Evolutionary conservation across 2,888 invertebrate genomes (phyloP), one percentile per base, ranked within the genome.

Genomic region (Drosophila stalkeri): DNA sequence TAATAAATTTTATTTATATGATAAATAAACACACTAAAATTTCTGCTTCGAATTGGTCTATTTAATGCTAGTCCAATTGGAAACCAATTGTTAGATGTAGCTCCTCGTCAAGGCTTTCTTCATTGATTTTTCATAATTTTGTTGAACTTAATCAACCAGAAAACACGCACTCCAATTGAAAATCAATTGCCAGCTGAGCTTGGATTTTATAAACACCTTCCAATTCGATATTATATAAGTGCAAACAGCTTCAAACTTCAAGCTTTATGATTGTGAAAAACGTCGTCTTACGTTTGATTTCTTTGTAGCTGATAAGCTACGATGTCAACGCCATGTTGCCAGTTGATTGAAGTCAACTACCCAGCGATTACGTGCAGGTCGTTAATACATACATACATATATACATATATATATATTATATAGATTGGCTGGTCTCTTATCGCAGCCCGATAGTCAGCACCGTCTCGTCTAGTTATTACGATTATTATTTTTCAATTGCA

Each of bases 311-410:
- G 78, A 78, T 78, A 78, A 78, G 75, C 52, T 16, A 16, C 46
- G 62, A 76, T 76, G 76, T 51, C 76, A 64, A 27, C 59, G 77
- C 54, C 77, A 65, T 73, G 63, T 74, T 63, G 55, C 23, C 46
- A 41, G 31, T 47, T 76, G 76, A 76, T 76, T 76, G 76, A 65
- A 69, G 69, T 23, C 77, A 66, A 77, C 54, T 77, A 74, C 33
- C 44, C 31, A 33, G n/a, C 59, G 77, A 77, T 77, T 77, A 77
- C 39, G 43, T 44, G 43, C 56, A 64, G 56, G 47, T 46, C 51
- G 69, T 46, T 51, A 37, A 9, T 51, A 47, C 43, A 52, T 14
- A 37, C 12, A 37, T 14, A 37, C 6, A 44, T 7, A 33, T 33
- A 33, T 3, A 20, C 1, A 49, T 12, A 18, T 4, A 2, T 27